A percentile compares a stretch with the other conserved stretches of the same genome.
Evolutionary conservation across 2,113 vertebrate genomes (phyloP).

Genomic region (Entelurus aequoreus): DNA sequence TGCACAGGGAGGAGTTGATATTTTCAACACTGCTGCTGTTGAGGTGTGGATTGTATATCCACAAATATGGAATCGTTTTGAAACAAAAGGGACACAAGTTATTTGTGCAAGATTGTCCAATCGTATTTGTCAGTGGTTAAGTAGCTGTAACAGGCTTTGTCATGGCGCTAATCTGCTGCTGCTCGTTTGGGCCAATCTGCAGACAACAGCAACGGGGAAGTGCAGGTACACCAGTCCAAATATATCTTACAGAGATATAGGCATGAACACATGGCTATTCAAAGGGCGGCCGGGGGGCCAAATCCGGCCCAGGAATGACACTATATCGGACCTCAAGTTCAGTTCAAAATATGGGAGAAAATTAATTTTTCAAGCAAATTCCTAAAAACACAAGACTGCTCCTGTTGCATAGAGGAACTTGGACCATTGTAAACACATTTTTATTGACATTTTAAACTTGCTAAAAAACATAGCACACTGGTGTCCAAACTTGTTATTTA

Average conservation of each 20-base stretch:
- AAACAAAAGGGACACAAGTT: constrained; percentile 40
- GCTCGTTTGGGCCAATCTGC: constrained; percentile 56
- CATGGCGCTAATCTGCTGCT: constrained; percentile 63
- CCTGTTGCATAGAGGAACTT: too few species aligned
- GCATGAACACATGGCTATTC: constrained; percentile 19
- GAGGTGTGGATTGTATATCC: constrained; percentile 5
- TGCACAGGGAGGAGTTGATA: constrained; percentile 30
- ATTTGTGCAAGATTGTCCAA: constrained; percentile 44
- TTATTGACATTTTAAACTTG: too few species aligned
- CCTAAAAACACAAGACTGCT: too few species aligned
- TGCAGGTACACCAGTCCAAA: constrained; percentile 36
- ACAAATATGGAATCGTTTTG: constrained; percentile 15
- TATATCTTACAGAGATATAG: constrained; percentile 60
- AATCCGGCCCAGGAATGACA: too few species aligned
- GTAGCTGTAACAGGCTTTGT: constrained; percentile 70
- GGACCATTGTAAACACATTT: too few species aligned
- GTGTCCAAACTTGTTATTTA: too few species aligned
- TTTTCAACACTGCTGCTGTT: constrained; percentile 16
- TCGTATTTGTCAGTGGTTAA: constrained; percentile 65
- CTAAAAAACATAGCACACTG: constrained; percentile 17
- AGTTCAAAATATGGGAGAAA: too few species aligned
- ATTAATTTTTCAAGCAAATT: too few species aligned
- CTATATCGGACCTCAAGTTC: too few species aligned
- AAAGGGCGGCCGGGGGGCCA: too few species aligned
- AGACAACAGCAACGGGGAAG: constrained; percentile 44